Evolutionary conservation across 2,888 invertebrate genomes (phyloP).

Genomic region (Dioctria linearis): DNA sequence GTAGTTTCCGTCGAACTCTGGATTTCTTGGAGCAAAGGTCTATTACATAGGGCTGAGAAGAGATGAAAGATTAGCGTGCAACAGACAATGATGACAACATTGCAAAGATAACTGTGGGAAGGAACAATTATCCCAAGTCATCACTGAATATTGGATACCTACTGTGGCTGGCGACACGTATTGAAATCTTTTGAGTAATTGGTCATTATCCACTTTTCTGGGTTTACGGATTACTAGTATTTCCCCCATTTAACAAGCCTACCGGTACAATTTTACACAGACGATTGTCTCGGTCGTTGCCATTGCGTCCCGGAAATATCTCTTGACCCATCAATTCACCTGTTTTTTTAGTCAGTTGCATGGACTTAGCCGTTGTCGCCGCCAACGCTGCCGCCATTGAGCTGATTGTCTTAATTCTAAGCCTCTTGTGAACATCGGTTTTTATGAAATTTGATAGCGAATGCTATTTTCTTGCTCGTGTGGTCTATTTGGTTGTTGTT

Average conservation of each 20-base stretch:
- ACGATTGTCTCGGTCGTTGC: background rate
- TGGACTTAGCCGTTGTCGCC: too few relatives aligned
- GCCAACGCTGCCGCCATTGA: too few relatives aligned
- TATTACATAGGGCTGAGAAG: too few relatives aligned
- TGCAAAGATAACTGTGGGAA: too few relatives aligned
- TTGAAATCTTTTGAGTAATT: constrained; percentile 4
- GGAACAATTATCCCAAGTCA: too few relatives aligned
- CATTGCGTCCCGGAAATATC: background rate
- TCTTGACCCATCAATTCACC: constrained; percentile 35
- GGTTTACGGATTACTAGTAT: constrained; percentile 5
- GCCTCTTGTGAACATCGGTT: constrained; percentile 36
- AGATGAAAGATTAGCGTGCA: too few relatives aligned
- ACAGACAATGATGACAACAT: too few relatives aligned
- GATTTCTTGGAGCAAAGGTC: too few relatives aligned
- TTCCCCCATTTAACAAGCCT: background rate
- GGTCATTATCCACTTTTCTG: constrained; percentile 4
- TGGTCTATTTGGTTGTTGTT: background rate
- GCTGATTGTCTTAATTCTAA: background rate
- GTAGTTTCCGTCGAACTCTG: too few relatives aligned
- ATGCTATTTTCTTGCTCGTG: constrained; percentile 24
- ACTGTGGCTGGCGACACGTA: too few relatives aligned
- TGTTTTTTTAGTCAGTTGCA: background rate
- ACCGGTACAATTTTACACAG: background rate
- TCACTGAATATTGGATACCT: too few relatives aligned
- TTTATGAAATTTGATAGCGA: constrained; percentile 41